Percentiles rank a stretch among this genome's conserved stretches.
Evolutionary conservation across 2,113 vertebrate genomes (phyloP).

Genomic region (Brienomyrus longianalis): DNA sequence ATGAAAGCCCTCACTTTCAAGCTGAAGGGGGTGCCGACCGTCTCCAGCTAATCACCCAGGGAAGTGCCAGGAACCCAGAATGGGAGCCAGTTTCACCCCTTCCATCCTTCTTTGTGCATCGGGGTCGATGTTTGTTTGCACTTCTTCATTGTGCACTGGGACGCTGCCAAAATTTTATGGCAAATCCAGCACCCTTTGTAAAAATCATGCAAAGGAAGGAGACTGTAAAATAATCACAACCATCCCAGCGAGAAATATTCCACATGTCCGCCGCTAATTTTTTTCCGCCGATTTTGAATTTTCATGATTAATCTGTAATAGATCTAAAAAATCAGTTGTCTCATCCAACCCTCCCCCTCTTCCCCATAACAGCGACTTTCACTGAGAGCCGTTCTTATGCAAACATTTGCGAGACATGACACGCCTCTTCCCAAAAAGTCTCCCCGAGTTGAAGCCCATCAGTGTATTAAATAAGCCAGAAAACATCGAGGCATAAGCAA

Average conservation of each 20-base stretch:
- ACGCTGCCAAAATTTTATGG: slow-evolving; percentile 30
- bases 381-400: not conserved
- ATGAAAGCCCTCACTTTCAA: slow-evolving; percentile 19
- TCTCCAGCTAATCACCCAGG: slow-evolving; percentile 10
- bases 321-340: not conserved
- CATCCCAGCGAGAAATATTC: not conserved
- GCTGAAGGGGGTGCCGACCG: slow-evolving; percentile 7
- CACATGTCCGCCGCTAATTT: not conserved
- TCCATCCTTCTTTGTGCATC: slow-evolving; percentile 25
- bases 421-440: not conserved
- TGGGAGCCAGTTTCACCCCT: slow-evolving; percentile 18
- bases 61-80: slow-evolving; percentile 12
- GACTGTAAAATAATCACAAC: not conserved
- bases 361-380: not conserved
- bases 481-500: not conserved
- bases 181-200: slow-evolving; percentile 29
- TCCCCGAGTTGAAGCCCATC: not conserved
- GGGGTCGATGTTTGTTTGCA: slow-evolving; percentile 32
- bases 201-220: not conserved
- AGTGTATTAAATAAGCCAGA: not conserved
- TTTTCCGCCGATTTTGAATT: not conserved
- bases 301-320: not conserved
- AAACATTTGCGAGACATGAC: not conserved
- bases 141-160: slow-evolving; percentile 24
- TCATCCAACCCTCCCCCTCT: not conserved